Percentiles rank a stretch among this genome's conserved stretches.
phyloP scores from a whole-genome alignment of 2,797 vertebrate species.

The Chanos chanos region DNA sequence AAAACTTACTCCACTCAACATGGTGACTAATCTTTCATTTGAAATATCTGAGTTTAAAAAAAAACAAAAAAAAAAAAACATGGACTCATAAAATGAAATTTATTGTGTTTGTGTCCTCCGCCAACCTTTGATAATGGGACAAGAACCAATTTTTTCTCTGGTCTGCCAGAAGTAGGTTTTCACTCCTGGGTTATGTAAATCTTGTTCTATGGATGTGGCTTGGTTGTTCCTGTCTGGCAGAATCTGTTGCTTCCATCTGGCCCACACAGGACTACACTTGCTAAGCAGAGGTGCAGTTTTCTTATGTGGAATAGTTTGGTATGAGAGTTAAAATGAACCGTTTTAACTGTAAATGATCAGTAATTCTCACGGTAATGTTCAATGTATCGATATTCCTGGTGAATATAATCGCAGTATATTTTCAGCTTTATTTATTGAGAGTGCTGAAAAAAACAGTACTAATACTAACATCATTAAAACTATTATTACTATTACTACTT shows the following conservation, averaged over 20 bases:
- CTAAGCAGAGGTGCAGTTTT: slow-evolving; percentile 9
- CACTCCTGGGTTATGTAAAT: slow-evolving; percentile 57
- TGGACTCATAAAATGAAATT: slow-evolving; percentile 63
- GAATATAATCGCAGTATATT: too few species aligned
- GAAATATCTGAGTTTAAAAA: not conserved
- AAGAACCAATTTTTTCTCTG: slow-evolving; percentile 64
- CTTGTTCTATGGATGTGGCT: slow-evolving; percentile 65
- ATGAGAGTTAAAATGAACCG: too few species aligned
- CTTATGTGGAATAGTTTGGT: slow-evolving; percentile 16
- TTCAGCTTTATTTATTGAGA: too few species aligned
- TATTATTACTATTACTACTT: slow-evolving; percentile 4
- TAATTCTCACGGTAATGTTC: too few species aligned
- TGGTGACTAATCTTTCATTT: too few species aligned
- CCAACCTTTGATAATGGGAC: slow-evolving; percentile 54
- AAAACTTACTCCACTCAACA: too few species aligned
- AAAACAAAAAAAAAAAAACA: too few species aligned
- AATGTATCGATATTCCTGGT: too few species aligned
- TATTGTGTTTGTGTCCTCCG: slow-evolving; percentile 56
- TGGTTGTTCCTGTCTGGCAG: slow-evolving; percentile 67
- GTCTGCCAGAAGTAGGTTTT: slow-evolving; percentile 67
- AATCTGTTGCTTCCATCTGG: slow-evolving; percentile 74
- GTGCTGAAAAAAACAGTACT: too few species aligned
- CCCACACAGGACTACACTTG: slow-evolving; percentile 47
- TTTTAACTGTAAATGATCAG: too few species aligned
- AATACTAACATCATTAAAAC: slow-evolving; percentile 12